Base-by-base conservation (phyloP, 2,113 vertebrate species). In the Catharus fuscescens region DNA sequence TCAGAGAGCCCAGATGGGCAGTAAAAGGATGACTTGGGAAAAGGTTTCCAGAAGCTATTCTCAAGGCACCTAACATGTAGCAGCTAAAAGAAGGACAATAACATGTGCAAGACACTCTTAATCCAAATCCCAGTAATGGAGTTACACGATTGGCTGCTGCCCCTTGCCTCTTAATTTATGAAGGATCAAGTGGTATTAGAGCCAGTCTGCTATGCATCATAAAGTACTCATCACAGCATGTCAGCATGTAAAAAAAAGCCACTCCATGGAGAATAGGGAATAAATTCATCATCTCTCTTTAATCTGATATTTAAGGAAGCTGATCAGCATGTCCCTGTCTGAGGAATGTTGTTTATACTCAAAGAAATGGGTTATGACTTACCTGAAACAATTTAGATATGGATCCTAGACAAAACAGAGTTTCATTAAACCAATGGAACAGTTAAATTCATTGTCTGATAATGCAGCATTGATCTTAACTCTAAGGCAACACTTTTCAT, bases 101-200 rank as follows among this genome's bases (percentile, higher is more conserved):
- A 88, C 81, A 91, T 52, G 34, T 93, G 88, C 72, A 88, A 73
- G 86, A 85, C 61, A 50, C 76, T 71, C 84, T 91, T 96, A 97
- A 96, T 96, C 92, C 94, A 96, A 97, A 96, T 96, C 93, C 89
- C 86, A 82, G 84, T 88, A 96, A 97, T 77, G 88, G 83, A 92
- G 90, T 97, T 95, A 94, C 65, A 83, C 0, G 31, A 96, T 91
- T 88, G 92, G 88, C 71, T 90, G 52, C 62, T 91, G 78, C 54
- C 32, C 85, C 80, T 90, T 93, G 70, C 93, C 74, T 90, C 84
- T 87, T 92, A 88, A 96, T 95, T 96, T 95, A 93, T 84, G 88
- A 88, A 83, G 95, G 91, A 95, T 96, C 87, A 96, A 94, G 74
- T 82, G 82, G 85, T 71, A 88, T 96, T 94, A 96, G 29, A 94